Base-by-base conservation (phyloP, 2,888 invertebrate genomes). In the Chymomyza caudatula region DNA sequence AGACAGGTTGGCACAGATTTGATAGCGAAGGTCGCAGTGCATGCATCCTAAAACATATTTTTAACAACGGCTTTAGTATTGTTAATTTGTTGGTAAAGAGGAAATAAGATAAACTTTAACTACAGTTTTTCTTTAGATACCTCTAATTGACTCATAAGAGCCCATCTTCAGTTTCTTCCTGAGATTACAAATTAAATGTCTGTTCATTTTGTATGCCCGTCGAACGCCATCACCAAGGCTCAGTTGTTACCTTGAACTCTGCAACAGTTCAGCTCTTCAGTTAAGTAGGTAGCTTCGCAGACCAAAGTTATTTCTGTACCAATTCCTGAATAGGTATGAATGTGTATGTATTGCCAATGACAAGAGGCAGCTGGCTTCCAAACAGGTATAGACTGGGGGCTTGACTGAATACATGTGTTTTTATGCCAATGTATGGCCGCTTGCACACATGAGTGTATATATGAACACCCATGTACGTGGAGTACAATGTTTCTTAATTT, bases 191-290 rank as follows among this genome's bases (percentile, higher is more conserved):
- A 78, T 65, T 80, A 74, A 47, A 22, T 68, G 55, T 61, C 47
- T 37, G 42, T 56, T 68, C 51, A 53, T 22, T 60, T 60, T 56
- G 8, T 42, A 47, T 13, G 37, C 29, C 47, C 76, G 58, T 49
- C 58, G 63, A 67, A 70, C 56, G 54, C 59, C 53, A 51, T 65
- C 59, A 63, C 52, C 47, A 22, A 59, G 56, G 42, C 65, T 47
- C 47, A 17, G 47, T 15, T 3, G 47, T 68, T 84, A 71, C 80
- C 80, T 81, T 81, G 80, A 81, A 86, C 86, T 81, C 71, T 71
- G 70, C 60, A 60, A 71, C 71, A 69, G 74, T 47, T 75, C 53
- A 23, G 74, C 73, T 68, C 69, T 61, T 63, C 60, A 62, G 84
- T 69, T 83, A 76, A 68, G 71, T 59, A 67, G 52, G 44, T 19